These are phyloP conservation scores for Tipula vernalis DNA, from an alignment of 2,888 invertebrate species.

Conservation along the genomic window DNA sequence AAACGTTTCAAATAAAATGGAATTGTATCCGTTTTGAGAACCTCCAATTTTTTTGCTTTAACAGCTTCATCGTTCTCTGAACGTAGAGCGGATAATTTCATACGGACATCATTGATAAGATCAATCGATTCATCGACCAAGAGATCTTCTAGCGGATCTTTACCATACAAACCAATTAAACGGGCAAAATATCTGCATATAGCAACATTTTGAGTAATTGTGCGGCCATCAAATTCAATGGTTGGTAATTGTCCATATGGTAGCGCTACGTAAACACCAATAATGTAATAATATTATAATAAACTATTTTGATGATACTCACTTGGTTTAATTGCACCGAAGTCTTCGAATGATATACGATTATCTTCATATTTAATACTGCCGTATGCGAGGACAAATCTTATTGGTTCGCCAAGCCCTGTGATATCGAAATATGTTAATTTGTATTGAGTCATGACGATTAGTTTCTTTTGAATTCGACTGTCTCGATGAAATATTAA, in stretches of 20 bases:
- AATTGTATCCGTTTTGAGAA: background rate
- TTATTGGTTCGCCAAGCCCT: slow-evolving; percentile 48
- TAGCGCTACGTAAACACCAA: background rate
- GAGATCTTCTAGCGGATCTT: background rate
- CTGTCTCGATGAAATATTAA: background rate
- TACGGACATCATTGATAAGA: background rate
- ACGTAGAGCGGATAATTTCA: background rate
- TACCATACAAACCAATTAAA: background rate
- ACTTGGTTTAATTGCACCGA: slow-evolving; percentile 45
- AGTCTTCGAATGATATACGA: slow-evolving; percentile 41
- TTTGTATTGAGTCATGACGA: background rate
- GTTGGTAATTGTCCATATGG: background rate
- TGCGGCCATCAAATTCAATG: background rate
- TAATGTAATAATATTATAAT: background rate
- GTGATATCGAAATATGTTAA: slow-evolving; percentile 44
- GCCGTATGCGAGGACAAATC: slow-evolving; percentile 48
- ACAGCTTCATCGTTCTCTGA: background rate
- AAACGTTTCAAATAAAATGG: background rate
- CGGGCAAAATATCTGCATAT: background rate
- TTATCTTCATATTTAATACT: slow-evolving; percentile 47
- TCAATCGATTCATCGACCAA: background rate
- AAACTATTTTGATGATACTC: background rate
- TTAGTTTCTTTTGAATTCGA: background rate
- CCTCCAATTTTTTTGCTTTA: background rate
- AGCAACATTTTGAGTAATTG: background rate